phyloP scores from a whole-genome alignment of 2,888 invertebrate species.

The Leptopilina drosophilae region DNA sequence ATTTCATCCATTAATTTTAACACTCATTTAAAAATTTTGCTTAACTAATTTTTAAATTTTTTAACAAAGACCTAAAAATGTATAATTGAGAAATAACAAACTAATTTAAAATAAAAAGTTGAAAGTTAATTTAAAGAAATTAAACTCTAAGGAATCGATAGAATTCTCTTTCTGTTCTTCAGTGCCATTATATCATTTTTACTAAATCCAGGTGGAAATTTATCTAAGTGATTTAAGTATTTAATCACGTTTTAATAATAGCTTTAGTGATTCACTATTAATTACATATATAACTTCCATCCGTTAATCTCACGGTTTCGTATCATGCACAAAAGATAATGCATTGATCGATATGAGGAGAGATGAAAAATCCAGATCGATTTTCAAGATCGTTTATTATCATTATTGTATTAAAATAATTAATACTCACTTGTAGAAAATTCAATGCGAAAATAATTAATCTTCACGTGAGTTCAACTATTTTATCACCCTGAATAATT shows the following conservation, averaged over 20 bases:
- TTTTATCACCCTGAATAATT: too few species aligned
- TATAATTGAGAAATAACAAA: too few species aligned
- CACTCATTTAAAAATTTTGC: too few species aligned
- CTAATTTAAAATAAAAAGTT: not conserved
- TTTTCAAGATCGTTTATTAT: constrained; percentile 14
- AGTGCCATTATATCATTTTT: constrained; percentile 7
- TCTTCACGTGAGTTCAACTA: too few species aligned
- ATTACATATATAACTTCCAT: constrained; percentile 5
- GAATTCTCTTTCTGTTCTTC: not conserved
- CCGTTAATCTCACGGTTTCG: constrained; percentile 1
- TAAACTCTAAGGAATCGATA: not conserved
- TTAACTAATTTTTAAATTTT: too few species aligned
- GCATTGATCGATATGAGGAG: not conserved
- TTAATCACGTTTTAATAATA: constrained; percentile 7
- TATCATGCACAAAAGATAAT: constrained; percentile 25
- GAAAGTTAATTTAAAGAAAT: not conserved
- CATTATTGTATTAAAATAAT: too few species aligned
- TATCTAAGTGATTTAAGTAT: not conserved
- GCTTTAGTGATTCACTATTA: constrained; percentile 7
- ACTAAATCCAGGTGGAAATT: not conserved
- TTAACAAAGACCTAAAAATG: too few species aligned
- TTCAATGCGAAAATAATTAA: too few species aligned
- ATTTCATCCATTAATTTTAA: too few species aligned
- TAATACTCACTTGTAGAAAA: too few species aligned
- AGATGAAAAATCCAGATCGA: constrained; percentile 14